Conservation (phyloP, 2,797 vertebrate species). For the Hyperoplus lanceolatus region DNA sequence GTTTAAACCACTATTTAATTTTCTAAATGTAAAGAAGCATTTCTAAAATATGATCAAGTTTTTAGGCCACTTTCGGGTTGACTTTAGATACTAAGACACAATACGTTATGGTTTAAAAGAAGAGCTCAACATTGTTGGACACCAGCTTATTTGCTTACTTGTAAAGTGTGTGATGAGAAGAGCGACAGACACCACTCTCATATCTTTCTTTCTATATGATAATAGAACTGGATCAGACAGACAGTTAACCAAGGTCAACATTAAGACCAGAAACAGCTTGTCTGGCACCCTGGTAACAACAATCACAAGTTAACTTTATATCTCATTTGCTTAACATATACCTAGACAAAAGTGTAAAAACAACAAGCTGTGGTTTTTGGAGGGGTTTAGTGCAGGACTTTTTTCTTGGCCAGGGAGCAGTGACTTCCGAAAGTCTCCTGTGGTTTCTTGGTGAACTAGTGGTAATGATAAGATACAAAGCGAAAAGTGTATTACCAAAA, state of each 20-base stretch:
- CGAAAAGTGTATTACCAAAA: not conserved
- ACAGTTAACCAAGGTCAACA: constrained; percentile 3
- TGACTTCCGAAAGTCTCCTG: not conserved
- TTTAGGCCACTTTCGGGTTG: not conserved
- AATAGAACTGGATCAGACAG: not conserved
- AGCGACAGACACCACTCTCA: not conserved
- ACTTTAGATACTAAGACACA: not conserved
- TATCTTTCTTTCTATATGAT: not conserved
- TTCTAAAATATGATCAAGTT: not conserved
- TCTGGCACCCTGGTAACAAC: not conserved
- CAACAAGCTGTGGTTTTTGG: not conserved
- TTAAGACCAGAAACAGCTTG: not conserved
- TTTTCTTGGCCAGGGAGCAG: not conserved
- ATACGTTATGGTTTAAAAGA: not conserved
- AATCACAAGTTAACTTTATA: not conserved
- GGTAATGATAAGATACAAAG: not conserved
- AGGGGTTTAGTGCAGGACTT: not conserved
- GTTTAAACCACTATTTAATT: not conserved
- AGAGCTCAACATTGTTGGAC: not conserved
- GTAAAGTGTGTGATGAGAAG: not conserved
- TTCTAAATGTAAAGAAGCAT: not conserved
- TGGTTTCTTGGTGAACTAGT: not conserved
- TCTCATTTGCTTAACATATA: not conserved
- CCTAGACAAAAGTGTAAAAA: not conserved
- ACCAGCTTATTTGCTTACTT: not conserved